Conservation (phyloP, 2,888 invertebrate genomes). For the Lycocerus yunnanus region DNA sequence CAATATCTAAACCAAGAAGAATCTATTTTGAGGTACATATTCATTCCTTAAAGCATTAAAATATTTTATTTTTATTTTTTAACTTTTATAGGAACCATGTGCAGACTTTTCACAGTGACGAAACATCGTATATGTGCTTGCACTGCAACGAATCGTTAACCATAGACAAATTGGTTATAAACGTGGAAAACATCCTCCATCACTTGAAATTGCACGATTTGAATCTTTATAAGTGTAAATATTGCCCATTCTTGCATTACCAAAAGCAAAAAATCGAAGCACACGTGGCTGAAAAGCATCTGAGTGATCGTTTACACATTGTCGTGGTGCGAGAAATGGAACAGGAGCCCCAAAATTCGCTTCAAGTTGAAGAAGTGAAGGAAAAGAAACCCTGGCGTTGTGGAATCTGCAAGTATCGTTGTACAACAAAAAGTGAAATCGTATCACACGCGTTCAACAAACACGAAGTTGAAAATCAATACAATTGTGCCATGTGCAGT, state of each 20-base stretch:
- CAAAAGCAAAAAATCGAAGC: conserved; percentile 67
- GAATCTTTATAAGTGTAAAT: conserved; percentile 72
- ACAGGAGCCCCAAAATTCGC: conserved; percentile 40
- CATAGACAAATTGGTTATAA: conserved; percentile 55
- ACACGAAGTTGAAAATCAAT: conserved; percentile 72
- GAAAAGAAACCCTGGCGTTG: conserved; percentile 72
- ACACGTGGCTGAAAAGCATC: conserved; percentile 68
- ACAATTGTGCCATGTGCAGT: conserved; percentile 71
- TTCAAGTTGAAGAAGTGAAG: conserved; percentile 39
- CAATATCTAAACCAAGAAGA: conserved; percentile 74
- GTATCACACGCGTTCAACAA: conserved; percentile 61
- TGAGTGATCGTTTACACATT: conserved; percentile 56
- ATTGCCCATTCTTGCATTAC: conserved; percentile 70
- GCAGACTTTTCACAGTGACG: conserved; percentile 69
- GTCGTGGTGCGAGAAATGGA: conserved; percentile 57
- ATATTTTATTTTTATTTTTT: too few relatives aligned
- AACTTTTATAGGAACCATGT: conserved; percentile 64
- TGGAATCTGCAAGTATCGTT: conserved; percentile 67
- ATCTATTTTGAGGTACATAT: conserved; percentile 59
- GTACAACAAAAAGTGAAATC: conserved; percentile 64
- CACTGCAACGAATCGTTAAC: conserved; percentile 69
- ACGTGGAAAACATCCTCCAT: conserved; percentile 66
- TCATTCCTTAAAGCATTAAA: too few relatives aligned
- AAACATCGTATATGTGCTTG: conserved; percentile 61
- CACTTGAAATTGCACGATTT: conserved; percentile 79